phyloP scores from a whole-genome alignment of 2,888 invertebrate genomes.

The Cryptophagus acutangulus region DNA sequence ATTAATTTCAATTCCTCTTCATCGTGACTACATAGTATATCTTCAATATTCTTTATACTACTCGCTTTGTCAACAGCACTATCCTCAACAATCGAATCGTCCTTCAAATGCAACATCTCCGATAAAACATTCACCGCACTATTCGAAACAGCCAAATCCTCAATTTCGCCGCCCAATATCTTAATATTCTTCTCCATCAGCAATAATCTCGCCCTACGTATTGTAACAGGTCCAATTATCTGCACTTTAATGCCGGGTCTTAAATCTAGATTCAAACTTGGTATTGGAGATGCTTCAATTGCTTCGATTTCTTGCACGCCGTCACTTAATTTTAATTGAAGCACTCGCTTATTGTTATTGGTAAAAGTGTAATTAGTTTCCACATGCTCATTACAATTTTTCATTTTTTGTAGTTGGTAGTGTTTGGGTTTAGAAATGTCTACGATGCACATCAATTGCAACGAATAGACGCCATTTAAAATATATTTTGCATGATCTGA shows the following conservation, averaged over 20 bases:
- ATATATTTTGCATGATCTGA: slow-evolving; percentile 46
- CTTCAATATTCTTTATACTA: no score
- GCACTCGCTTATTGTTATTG: slow-evolving; percentile 58
- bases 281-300: slow-evolving; percentile 65
- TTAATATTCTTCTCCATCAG: slow-evolving; percentile 57
- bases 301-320: slow-evolving; percentile 65
- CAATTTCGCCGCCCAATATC: slow-evolving; percentile 70
- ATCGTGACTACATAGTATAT: no score
- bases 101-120: no score
- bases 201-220: slow-evolving; percentile 64
- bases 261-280: slow-evolving; percentile 54
- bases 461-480: slow-evolving; percentile 52
- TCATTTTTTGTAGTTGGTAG: slow-evolving; percentile 47
- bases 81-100: no score
- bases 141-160: slow-evolving; percentile 55
- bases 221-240: slow-evolving; percentile 65
- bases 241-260: slow-evolving; percentile 61
- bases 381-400: slow-evolving; percentile 47
- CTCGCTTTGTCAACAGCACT: no score
- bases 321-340: slow-evolving; percentile 69
- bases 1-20: no score
- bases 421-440: slow-evolving; percentile 57
- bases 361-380: slow-evolving; percentile 49
- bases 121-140: slow-evolving; percentile 58
- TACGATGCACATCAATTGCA: slow-evolving; percentile 58